Evolutionary conservation across 2,888 invertebrate genomes (phyloP), one percentile per base, ranked within the genome.

Genomic region (Slavum lentiscoides): DNA sequence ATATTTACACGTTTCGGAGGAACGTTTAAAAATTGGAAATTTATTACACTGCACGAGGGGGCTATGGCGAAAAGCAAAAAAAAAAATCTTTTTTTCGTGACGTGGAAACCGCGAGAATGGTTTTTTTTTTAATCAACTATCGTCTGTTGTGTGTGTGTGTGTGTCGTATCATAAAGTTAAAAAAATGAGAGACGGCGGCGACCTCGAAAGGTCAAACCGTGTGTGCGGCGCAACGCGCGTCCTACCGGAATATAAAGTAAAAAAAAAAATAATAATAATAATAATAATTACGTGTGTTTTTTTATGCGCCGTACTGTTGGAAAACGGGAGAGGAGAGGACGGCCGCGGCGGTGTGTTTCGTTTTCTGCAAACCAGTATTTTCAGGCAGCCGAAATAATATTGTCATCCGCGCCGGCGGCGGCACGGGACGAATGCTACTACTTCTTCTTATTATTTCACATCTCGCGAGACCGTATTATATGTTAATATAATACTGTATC

Each of bases 321-420:
- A 77, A 77, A 77, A 77, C 77, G 70, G 77, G 77, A 77, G 77
- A 77, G 77, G 70, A 77, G 30, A 30, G 30, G 30, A 30, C 30
- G 4, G 4, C n/a, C n/a, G n/a, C n/a, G n/a, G 61, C 61, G 61
- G 76, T 76, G 76, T 55, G 53, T 70, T 53, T 77, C 70, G 49
- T 49, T 49, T 13, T 13, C 13, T 11, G 77, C 77, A 77, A 77
- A 77, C 77, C 77, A 77, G 77, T 77, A 77, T 77, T 30, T 77
- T 77, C 70, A 70, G 39, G 69, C 77, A 62, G 53, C 69, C 70
- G 70, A 77, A 77, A 49, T 30, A 30, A 30, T 49, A 49, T 49
- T 77, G 77, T 77, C 77, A 77, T 77, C 70, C 70, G 62, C 62
- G 61, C 3, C 39, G n/a, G n/a, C n/a, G n/a, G 7, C 39, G 5